These are phyloP conservation scores for Lampropteryx suffumata DNA, from an alignment of 2,888 invertebrate species.

Conservation along the genomic window DNA sequence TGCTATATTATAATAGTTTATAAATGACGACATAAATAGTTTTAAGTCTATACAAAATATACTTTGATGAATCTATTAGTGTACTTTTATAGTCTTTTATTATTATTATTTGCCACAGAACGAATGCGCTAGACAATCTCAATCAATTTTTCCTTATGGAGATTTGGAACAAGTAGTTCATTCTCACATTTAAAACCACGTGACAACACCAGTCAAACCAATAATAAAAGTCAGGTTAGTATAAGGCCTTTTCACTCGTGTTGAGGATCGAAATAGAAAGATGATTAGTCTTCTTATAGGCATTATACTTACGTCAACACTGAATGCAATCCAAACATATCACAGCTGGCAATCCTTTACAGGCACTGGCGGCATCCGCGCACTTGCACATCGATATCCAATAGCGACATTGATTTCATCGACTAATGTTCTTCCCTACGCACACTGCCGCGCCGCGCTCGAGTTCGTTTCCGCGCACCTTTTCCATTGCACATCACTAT, in stretches of 20 bases:
- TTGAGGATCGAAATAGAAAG: constrained; percentile 2
- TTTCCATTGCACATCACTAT: constrained; percentile 17
- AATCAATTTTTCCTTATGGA: background rate
- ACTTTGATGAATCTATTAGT: constrained; percentile 16
- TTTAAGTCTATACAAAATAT: constrained; percentile 26
- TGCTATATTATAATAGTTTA: constrained; percentile 10
- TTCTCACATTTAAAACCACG: background rate
- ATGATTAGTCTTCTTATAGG: constrained; percentile 18
- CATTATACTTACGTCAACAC: constrained; percentile 18
- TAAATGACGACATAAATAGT: constrained; percentile 19
- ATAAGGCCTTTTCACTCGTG: constrained; percentile 14
- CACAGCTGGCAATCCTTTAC: constrained; percentile 25
- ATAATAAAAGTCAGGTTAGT: constrained; percentile 15
- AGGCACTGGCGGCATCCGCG: constrained; percentile 20
- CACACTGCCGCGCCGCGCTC: constrained; percentile 6
- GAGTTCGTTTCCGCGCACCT: constrained; percentile 18
- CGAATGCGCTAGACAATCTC: constrained; percentile 19
- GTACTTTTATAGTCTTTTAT: constrained; percentile 19
- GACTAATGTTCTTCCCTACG: constrained; percentile 16
- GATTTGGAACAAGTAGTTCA: constrained; percentile 3
- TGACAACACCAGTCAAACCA: constrained; percentile 8
- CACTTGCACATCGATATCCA: constrained; percentile 17
- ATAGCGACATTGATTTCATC: constrained; percentile 9
- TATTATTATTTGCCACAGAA: constrained; percentile 13
- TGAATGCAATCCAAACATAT: constrained; percentile 25